Evolutionary conservation across 1,140 invertebrate genomes (phyloP), one percentile per base, ranked within the genome.

Genomic region (Megalopta genalis): DNA sequence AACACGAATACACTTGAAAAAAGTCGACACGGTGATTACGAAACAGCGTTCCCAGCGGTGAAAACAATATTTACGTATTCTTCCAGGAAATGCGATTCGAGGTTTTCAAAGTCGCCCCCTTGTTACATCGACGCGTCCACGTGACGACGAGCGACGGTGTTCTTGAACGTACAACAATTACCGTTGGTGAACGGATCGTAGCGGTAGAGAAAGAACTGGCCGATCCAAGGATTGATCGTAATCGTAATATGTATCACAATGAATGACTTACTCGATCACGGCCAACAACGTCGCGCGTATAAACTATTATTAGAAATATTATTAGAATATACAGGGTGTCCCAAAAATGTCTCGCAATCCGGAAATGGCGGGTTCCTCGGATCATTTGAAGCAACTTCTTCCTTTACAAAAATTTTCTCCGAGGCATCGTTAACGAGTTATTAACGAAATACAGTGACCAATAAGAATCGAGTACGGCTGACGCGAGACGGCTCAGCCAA

Each of bases 151-250:
- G 46, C 23, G 59, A 52, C 62, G 70, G 25, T 8, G 23, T 27
- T 77, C 49, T 78, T 72, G 46, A 57, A n/a, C 21, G 21, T 57
- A 14, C 14, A 46, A 78, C 64, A 23, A 4, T 14, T 52, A 52
- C 6, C 23, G 54, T 27, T 70, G 14, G 32, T 71, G 68, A 77
- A 72, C 2, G 46, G 57, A 63, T 27, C n/a, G 4, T 10, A 25
- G 27, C 37, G 25, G 25, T 10, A 68, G 8, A 0, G 2, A 60
- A 72, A 78, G 49, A 49, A 72, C 46, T 71, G 14, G 10, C 25
- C 5, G 54, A 67, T 69, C 1, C 57, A 77, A 69, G 39, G 39
- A 69, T 62, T 39, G n/a, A 76, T 60, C 0, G 37, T n/a, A 68
- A 60, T 46, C 39, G 39, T 76, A 66, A 54, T 10, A 23, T 39